Base-by-base conservation (phyloP, 2,888 invertebrate species). In the Brachypterus glaber region DNA sequence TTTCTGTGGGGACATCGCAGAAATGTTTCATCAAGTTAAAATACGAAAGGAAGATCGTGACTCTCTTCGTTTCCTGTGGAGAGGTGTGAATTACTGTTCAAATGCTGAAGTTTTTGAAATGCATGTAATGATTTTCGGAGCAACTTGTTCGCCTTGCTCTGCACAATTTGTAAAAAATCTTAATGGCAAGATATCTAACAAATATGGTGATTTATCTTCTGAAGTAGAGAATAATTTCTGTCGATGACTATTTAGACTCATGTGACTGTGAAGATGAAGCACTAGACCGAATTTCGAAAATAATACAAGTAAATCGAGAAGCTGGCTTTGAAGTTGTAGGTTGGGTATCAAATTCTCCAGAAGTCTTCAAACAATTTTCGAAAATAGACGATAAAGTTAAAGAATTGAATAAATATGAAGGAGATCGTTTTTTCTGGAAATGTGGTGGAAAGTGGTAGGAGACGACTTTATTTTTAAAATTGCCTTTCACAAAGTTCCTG, bases 221-320 rank as follows among this genome's bases (percentile, higher is more conserved):
- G n/a, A n/a, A n/a, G n/a, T n/a, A n/a, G 30, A 17, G 46, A 2
- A 48, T 50, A 4, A 50, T 51, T 37, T 60, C 57, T 25, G 50
- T 57, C 30, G 52, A 59, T 27, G 55, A 56, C 15, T 47, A 50
- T 36, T 29, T 57, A 9, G 49, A 51, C 21, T 52, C 53, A 18
- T 40, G 43, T 2, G 38, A 52, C 17, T 42, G 48, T 1, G 41
- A 27, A 14, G 31, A 39, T 1, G 48, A 50, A 27, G 50, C 51
- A 1, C 18, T 14, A 8, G 12, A 17, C 4, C 4, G 44, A 5
- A 43, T 51, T 3, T 2, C 3, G 3, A 26, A 51, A 12, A 45
- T 50, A 0, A 40, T 24, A 0, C 25, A 41, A 9, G 38, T 51
- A 1, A 46, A 50, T 30, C 2, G 7, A 1, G 17, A 13, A 2